Conservation (phyloP, 35 echinoderm and acorn worm genomes). For the Chiridota heheva region DNA sequence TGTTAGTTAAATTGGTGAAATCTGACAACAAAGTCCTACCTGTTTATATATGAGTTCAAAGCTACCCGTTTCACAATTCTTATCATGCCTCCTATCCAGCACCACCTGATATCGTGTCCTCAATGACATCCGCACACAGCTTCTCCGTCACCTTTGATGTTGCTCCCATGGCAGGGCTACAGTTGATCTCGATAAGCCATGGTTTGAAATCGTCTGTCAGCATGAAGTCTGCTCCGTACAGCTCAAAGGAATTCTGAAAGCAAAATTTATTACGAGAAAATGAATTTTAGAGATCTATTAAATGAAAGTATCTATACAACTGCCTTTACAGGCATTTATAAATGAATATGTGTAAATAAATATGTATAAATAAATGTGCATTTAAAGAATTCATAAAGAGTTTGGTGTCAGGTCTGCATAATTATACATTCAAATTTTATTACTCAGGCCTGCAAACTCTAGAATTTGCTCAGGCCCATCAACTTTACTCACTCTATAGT, state of each 20-base stretch:
- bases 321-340: background rate
- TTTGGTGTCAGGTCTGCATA: background rate
- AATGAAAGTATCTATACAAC: background rate
- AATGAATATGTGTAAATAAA: background rate
- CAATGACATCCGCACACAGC: constrained; percentile 85
- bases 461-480: too few relatives aligned
- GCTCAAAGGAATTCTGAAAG: constrained; percentile 88
- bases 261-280: background rate
- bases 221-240: constrained; percentile 98
- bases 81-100: constrained; percentile 83
- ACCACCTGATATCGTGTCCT: constrained; percentile 93
- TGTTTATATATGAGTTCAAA: constrained; percentile 87
- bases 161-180: constrained; percentile 91
- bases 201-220: constrained; percentile 92
- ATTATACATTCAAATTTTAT: background rate
- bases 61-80: constrained; percentile 86
- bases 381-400: background rate
- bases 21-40: constrained; percentile 40
- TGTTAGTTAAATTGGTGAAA: background rate
- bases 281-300: background rate
- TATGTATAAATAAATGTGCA: background rate
- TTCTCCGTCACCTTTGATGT: constrained; percentile 78
- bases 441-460: too few relatives aligned
- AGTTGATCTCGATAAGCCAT: constrained; percentile 95
- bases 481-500: too few relatives aligned